Conservation (phyloP, 1,140 invertebrate genomes). For the Drosophila eugracilis region DNA sequence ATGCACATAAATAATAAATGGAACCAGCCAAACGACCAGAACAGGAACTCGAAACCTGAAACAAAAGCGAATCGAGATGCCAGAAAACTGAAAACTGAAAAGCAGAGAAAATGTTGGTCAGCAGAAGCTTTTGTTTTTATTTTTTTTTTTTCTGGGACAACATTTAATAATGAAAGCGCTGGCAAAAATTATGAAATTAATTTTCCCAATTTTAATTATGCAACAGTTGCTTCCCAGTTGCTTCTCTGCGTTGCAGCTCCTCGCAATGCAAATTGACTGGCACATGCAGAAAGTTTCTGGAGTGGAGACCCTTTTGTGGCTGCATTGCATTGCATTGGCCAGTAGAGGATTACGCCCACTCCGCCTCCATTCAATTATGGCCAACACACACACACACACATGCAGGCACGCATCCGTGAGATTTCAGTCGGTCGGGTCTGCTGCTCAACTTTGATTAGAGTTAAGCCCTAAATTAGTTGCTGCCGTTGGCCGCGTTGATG, state of each 20-base stretch:
- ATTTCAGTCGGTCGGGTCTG: constrained; percentile 34
- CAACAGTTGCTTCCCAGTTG: constrained; percentile 63
- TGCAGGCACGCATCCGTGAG: constrained; percentile 46
- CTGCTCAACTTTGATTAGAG: constrained; percentile 78
- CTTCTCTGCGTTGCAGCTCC: constrained; percentile 12
- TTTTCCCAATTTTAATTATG: constrained; percentile 79
- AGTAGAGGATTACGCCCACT: constrained; percentile 15
- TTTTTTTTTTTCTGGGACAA: constrained; percentile 56
- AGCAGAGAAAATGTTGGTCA: constrained; percentile 40
- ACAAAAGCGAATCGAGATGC: constrained; percentile 39
- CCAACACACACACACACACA: constrained; percentile 10
- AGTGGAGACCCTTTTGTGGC: constrained; percentile 37
- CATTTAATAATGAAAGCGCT: constrained; percentile 72
- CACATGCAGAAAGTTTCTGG: constrained; percentile 19
- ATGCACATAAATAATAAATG: constrained; percentile 83
- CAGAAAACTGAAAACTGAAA: constrained; percentile 7
- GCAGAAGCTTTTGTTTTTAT: constrained; percentile 54
- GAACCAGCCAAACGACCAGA: constrained; percentile 53
- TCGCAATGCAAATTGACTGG: constrained; percentile 70
- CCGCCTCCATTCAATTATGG: constrained; percentile 23
- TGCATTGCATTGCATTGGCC: constrained; percentile 3
- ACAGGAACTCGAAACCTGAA: constrained; percentile 55
- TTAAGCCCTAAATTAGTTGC: constrained; percentile 80
- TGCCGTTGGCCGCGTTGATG: constrained; percentile 32
- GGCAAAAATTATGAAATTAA: constrained; percentile 78